Percentiles rank a stretch among this genome's conserved stretches.
Evolutionary conservation across 2,888 invertebrate genomes (phyloP).

Genomic region (Pherbina coryleti): DNA sequence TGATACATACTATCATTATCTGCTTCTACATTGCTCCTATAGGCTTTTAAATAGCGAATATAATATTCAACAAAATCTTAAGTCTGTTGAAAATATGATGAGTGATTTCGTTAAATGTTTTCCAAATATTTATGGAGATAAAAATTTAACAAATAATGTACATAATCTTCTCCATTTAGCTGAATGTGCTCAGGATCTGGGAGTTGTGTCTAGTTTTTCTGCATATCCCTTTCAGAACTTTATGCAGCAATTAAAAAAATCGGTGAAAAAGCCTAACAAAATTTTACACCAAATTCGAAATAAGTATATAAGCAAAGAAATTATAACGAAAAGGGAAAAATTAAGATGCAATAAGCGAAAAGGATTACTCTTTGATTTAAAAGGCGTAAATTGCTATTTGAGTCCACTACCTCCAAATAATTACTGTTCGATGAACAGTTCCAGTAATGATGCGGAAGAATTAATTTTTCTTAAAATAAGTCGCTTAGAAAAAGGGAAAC

Average conservation of each 20-base stretch:
- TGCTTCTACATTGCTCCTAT: constrained; percentile 24
- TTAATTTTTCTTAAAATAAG: no score
- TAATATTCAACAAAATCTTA: neutral
- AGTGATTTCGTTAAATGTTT: constrained; percentile 30
- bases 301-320: neutral
- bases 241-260: constrained; percentile 8
- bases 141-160: neutral
- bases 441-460: no score
- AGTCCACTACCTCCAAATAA: no score
- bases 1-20: constrained; percentile 17
- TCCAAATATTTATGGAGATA: constrained; percentile 15
- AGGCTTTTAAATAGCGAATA: constrained; percentile 11
- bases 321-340: neutral
- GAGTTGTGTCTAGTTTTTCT: neutral
- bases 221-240: constrained; percentile 6
- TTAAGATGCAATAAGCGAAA: neutral
- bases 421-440: no score
- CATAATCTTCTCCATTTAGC: neutral
- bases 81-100: constrained; percentile 16
- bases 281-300: neutral
- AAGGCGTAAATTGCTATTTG: no score
- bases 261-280: neutral
- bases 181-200: constrained; percentile 1
- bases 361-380: neutral
- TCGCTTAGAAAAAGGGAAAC: no score